Evolutionary conservation across 2,888 invertebrate genomes (phyloP).

Genomic region (Pseudococcus jackbeardsleyi): DNA sequence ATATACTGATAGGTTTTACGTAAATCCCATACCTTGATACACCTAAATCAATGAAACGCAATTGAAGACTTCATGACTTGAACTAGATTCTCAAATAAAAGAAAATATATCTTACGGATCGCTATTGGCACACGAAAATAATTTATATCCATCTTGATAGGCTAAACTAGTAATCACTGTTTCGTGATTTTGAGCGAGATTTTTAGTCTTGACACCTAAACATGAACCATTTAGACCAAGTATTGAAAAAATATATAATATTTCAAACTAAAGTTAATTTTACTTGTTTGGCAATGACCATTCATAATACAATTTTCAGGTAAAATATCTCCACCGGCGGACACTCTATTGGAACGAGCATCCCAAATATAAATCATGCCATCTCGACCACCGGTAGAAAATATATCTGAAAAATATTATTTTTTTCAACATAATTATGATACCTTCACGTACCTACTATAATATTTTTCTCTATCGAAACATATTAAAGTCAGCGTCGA

Average conservation of each 20-base stretch:
- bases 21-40: slow-evolving; percentile 90
- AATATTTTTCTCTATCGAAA: too few relatives aligned
- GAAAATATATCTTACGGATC: slow-evolving; percentile 76
- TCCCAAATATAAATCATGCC: slow-evolving; percentile 92
- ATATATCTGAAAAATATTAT: slow-evolving; percentile 75
- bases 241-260: neutral
- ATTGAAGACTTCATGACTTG: too few relatives aligned
- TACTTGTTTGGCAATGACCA: slow-evolving; percentile 43
- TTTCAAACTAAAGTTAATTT: neutral
- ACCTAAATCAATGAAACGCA: slow-evolving; percentile 68
- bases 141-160: slow-evolving; percentile 83
- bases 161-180: slow-evolving; percentile 82
- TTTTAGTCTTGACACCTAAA: neutral
- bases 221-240: neutral
- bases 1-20: slow-evolving; percentile 81
- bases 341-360: slow-evolving; percentile 71
- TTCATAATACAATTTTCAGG: slow-evolving; percentile 48
- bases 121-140: slow-evolving; percentile 88
- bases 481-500: neutral
- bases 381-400: slow-evolving; percentile 90
- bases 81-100: too few relatives aligned
- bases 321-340: neutral
- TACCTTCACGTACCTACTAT: too few relatives aligned
- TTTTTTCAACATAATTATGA: too few relatives aligned
- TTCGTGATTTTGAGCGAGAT: neutral